Evolutionary conservation across 2,113 vertebrate genomes (phyloP).

Genomic region (Catharus bicknelli): DNA sequence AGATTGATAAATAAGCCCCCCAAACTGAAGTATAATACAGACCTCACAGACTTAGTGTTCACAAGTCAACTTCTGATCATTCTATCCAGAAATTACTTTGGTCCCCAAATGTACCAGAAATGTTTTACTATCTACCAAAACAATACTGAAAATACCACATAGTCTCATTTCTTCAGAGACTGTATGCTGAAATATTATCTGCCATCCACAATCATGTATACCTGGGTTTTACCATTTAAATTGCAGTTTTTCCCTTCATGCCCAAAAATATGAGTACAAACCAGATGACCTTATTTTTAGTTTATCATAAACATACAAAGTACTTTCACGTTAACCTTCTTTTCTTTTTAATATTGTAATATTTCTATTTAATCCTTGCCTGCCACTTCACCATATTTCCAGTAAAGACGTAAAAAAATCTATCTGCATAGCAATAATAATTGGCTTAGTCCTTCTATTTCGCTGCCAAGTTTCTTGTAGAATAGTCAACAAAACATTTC

Average conservation of each 20-base stretch:
- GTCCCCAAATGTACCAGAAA: not conserved
- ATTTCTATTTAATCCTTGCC: not conserved
- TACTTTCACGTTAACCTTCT: not conserved
- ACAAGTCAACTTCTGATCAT: not conserved
- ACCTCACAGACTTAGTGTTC: not conserved
- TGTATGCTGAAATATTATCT: not conserved
- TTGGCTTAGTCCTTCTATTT: not conserved
- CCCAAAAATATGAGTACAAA: not conserved
- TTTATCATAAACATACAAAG: not conserved
- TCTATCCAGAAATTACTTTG: not conserved
- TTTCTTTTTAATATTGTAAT: not conserved
- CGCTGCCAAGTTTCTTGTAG: not conserved
- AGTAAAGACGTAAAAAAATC: not conserved
- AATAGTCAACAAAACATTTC: not conserved
- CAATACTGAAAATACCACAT: not conserved
- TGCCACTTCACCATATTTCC: rapidly evolving
- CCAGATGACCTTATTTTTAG: not conserved
- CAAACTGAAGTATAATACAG: not conserved
- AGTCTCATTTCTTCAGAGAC: not conserved
- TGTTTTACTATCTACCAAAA: not conserved
- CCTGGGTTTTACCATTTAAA: not conserved
- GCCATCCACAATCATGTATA: not conserved
- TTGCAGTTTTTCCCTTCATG: not conserved
- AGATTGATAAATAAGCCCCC: not conserved
- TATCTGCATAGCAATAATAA: not conserved